A percentile compares a stretch with the other conserved stretches of the same genome.
Conservation (phyloP, 1,140 invertebrate species). For the Choristoneura fumiferana region DNA sequence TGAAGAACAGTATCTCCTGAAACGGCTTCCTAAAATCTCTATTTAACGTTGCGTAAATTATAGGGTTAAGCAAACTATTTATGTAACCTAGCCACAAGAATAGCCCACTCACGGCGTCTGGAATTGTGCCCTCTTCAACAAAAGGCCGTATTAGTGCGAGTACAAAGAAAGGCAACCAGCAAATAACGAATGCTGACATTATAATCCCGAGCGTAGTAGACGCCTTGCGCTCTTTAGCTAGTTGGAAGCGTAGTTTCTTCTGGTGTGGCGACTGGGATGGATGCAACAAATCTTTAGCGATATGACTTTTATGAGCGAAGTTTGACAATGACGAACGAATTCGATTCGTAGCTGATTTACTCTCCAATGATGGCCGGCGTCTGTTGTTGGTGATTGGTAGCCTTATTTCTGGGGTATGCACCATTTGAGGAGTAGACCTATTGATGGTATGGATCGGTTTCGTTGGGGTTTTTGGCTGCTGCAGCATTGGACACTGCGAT, state of each 20-base stretch:
- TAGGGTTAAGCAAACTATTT: conserved; percentile 94
- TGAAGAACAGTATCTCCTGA: conserved; percentile 92
- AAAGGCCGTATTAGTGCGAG: conserved; percentile 93
- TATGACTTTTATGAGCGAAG: conserved; percentile 74
- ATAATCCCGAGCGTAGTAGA: conserved; percentile 98
- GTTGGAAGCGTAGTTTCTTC: conserved; percentile 88
- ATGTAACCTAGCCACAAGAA: conserved; percentile 96
- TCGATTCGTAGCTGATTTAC: conserved; percentile 63
- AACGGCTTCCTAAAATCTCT: conserved; percentile 96
- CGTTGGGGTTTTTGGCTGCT: conserved; percentile 68
- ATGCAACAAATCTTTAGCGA: conserved; percentile 69
- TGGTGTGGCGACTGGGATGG: conserved; percentile 80
- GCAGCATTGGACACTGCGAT: conserved; percentile 86
- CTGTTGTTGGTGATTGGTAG: conserved; percentile 46
- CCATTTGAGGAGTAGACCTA: conserved; percentile 53
- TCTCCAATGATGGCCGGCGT: conserved; percentile 59
- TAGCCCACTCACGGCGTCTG: conserved; percentile 86
- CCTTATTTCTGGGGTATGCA: conserved; percentile 55
- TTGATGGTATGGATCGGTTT: conserved; percentile 71
- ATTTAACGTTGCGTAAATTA: conserved; percentile 95
- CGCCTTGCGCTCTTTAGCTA: conserved; percentile 95
- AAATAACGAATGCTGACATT: conserved; percentile 97
- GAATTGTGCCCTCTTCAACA: conserved; percentile 82
- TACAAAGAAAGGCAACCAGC: conserved; percentile 98
- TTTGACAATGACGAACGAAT: conserved; percentile 71